Base-by-base conservation (phyloP, 2,797 vertebrate genomes). In the Australoheros facetus region DNA sequence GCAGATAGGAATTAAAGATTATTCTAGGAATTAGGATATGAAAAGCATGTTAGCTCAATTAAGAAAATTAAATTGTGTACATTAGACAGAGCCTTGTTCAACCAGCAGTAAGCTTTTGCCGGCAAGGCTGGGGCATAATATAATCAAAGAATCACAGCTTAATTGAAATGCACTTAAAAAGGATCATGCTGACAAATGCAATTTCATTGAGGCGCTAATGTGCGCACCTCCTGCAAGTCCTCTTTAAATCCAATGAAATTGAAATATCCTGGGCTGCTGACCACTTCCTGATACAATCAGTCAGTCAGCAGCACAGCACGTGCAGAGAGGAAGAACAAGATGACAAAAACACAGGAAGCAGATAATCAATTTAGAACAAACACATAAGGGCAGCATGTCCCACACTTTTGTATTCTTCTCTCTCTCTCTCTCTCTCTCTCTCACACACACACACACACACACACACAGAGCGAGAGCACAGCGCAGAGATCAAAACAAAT, bases 111-210 rank as follows among this genome's bases (percentile, higher is more conserved):
- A 94, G 95, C 95, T 96, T 97, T 97, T 89, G 95, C 95, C 92
- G 90, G 95, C 93, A 88, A 95, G 81, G 94, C 95, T 82, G 56
- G 80, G 93, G 92, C 95, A 92, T 98, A 99, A 99, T 98, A 97
- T 96, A 97, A 98, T 99, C 96, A 97, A 96, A 96, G 96, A 97
- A 97, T 97, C 97, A 95, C 64, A 90, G 96, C 85, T 95, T 98
- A 99, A 99, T 99, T 98, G 97, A 98, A 98, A 98, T 98, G 97
- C 96, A 96, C 96, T 97, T 98, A 98, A 98, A 98, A 98, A 96
- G 97, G 97, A 97, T 98, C 96, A 96, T 90, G 96, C 97, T 97
- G 97, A 97, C 97, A 98, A 97, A 98, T 97, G 96, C 84, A 95
- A 99, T 98, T 97, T 96, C 96, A 96, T 95, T 96, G 86, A 96